phyloP scores from a whole-genome alignment of 2,113 vertebrate species.

The Menidia beryllina region DNA sequence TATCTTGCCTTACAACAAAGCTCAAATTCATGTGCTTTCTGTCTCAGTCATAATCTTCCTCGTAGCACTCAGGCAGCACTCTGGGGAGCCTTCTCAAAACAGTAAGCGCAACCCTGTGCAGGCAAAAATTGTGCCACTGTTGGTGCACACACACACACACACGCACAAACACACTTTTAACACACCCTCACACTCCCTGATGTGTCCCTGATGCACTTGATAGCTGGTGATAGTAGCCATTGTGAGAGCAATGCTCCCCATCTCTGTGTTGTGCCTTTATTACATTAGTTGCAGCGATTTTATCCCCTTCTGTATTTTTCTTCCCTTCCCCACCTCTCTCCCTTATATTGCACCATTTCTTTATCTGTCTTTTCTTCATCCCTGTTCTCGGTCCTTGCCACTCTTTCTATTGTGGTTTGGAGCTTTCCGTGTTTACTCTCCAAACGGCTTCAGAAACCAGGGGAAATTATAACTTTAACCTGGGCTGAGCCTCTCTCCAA shows the following conservation, averaged over 20 bases:
- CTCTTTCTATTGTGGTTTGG: slow-evolving; percentile 63
- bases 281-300: slow-evolving; percentile 72
- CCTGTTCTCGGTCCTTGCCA: slow-evolving; percentile 20
- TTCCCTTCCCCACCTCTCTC: slow-evolving; percentile 27
- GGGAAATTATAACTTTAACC: slow-evolving; percentile 75
- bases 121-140: slow-evolving; percentile 44
- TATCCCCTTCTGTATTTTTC: slow-evolving; percentile 42
- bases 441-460: slow-evolving; percentile 63
- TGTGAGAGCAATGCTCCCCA: slow-evolving; percentile 66
- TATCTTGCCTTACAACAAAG: slow-evolving; percentile 73
- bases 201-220: slow-evolving; percentile 61
- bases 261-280: slow-evolving; percentile 73
- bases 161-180: not conserved
- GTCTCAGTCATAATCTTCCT: slow-evolving; percentile 75
- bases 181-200: slow-evolving; percentile 19
- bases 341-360: slow-evolving; percentile 31
- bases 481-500: slow-evolving; percentile 71
- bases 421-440: slow-evolving; percentile 73
- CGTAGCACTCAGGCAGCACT: slow-evolving; percentile 68
- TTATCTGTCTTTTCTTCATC: slow-evolving; percentile 24
- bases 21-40: slow-evolving; percentile 73
- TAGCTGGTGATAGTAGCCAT: slow-evolving; percentile 71
- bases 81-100: slow-evolving; percentile 70
- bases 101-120: slow-evolving; percentile 50
- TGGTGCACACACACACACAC: not conserved